These are phyloP conservation scores for Cheilosia scutellata DNA, from an alignment of 2,888 invertebrate species.

Conservation along the genomic window DNA sequence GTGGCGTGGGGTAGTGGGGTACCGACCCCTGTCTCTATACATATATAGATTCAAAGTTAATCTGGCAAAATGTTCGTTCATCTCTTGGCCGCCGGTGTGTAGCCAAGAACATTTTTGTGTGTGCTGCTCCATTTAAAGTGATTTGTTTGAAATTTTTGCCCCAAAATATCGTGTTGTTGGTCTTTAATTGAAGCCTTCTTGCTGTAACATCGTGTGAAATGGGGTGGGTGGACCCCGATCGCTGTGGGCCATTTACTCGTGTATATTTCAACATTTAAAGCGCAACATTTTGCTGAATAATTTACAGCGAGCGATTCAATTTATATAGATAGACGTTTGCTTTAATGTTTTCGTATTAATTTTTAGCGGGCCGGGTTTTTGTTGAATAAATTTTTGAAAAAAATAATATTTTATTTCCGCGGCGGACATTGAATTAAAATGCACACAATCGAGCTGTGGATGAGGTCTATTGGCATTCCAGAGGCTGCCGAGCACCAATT, in stretches of 20 bases:
- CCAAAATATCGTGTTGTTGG: constrained; percentile 46
- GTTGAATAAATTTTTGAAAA: constrained; percentile 8
- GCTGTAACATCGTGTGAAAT: neutral
- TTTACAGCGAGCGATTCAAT: constrained; percentile 63
- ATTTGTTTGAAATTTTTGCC: constrained; percentile 48
- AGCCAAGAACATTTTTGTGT: constrained; percentile 45
- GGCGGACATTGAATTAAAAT: constrained; percentile 32
- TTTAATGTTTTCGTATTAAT: constrained; percentile 30
- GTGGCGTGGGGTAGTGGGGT: constrained; percentile 5
- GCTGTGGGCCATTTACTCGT: constrained; percentile 64
- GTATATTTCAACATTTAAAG: constrained; percentile 65
- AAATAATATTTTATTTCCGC: constrained; percentile 4
- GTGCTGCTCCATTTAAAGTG: constrained; percentile 70
- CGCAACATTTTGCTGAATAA: constrained; percentile 62
- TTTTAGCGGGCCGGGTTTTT: constrained; percentile 10
- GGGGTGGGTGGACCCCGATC: constrained; percentile 10
- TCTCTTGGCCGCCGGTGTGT: constrained; percentile 63
- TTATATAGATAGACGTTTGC: neutral
- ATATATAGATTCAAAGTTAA: constrained; percentile 67
- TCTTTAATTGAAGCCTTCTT: constrained; percentile 59
- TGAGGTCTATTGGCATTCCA: constrained; percentile 53
- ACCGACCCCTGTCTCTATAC: constrained; percentile 1
- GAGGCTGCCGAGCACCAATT: constrained; percentile 36
- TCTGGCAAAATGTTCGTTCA: constrained; percentile 67
- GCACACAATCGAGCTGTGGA: neutral